Base-by-base conservation (phyloP, 2,888 invertebrate genomes). In the Eurois occulta region DNA sequence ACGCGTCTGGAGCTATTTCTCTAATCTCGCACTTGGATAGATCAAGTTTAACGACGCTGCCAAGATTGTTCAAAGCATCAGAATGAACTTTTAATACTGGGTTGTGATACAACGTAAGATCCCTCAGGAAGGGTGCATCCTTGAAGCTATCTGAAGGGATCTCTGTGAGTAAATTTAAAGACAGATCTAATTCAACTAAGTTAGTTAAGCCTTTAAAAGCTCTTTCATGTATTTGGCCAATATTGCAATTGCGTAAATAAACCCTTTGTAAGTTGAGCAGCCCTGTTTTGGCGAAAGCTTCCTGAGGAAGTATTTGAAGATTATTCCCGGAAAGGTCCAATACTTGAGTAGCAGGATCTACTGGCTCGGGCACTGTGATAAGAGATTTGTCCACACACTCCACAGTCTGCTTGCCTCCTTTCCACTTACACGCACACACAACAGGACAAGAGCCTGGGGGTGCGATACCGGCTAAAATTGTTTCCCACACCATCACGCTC, bases 361-460 rank as follows among this genome's bases (percentile, higher is more conserved):
- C 98, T 91, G 98, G 98, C 90, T 98, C 98, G 68, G 99, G 99
- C 87, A 99, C 98, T 76, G 98, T 98, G 91, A 98, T 98, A 86
- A 99, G 97, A 80, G 98, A 98, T 80, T 98, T 98, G 94, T 98
- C 98, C 92, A 98, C 98, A 95, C 99, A 99, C 96, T 99, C 99
- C 81, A 99, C 99, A 72, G 99, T 98, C 94, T 98, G 98, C 95
- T 99, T 99, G 88, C 99, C 99, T 91, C 98, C 98, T 95, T 99
- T 99, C 99, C 99, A 99, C 95, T 99, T 99, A 96, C 99, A 99
- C 91, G 97, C 97, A 95, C 99, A 99, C 89, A 98, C 98, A 65
- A 97, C 97, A 79, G 98, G 98, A 90, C 98, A 98, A 87, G 97
- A 97, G 87, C 97, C 97, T 83, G 97, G 96, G 87, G 97, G 96